Evolutionary conservation across 1,140 invertebrate genomes (phyloP).

Genomic region (Phymorhynchus buccinoides): DNA sequence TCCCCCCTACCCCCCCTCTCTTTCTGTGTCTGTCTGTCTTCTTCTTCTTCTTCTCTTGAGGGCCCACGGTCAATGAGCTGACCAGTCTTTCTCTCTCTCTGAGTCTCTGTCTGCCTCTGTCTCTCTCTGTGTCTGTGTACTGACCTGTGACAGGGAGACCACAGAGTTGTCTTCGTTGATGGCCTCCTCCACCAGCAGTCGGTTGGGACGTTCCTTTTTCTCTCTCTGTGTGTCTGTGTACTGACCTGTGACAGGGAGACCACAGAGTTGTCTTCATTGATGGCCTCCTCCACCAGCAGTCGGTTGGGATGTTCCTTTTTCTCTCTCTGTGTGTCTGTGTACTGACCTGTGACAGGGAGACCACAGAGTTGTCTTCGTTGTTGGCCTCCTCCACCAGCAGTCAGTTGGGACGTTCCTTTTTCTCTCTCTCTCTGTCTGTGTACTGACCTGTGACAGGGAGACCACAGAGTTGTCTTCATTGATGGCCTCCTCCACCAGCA

Average conservation of each 20-base stretch:
- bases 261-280: conserved; percentile 98
- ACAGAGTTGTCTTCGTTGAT: conserved; percentile 99
- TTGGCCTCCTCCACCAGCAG: conserved; percentile 97
- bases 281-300: conserved; percentile 96
- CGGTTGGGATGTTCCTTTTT: conserved; percentile 98
- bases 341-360: conserved; percentile 90
- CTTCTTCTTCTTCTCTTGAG: too few species aligned
- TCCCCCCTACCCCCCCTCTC: too few species aligned
- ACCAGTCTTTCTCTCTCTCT: too few species aligned
- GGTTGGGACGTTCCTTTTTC: conserved; percentile 97
- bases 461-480: conserved; percentile 99
- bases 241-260: conserved; percentile 82
- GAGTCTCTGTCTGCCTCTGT: too few species aligned
- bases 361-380: conserved; percentile 99
- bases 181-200: conserved; percentile 97
- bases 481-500: conserved; percentile 97
- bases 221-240: conserved; percentile 64
- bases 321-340: too few species aligned
- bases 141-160: conserved; percentile 91
- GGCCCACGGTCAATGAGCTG: too few species aligned
- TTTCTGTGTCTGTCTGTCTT: too few species aligned
- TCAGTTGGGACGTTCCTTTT: conserved; percentile 97
- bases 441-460: conserved; percentile 88
- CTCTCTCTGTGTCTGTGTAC: too few species aligned
- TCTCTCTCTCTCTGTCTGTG: conserved; percentile 72